A percentile compares a stretch with the other conserved stretches of the same genome.
These are phyloP conservation scores for Bubo scandiacus DNA, from an alignment of 2,113 vertebrate species.

Conservation along the genomic window DNA sequence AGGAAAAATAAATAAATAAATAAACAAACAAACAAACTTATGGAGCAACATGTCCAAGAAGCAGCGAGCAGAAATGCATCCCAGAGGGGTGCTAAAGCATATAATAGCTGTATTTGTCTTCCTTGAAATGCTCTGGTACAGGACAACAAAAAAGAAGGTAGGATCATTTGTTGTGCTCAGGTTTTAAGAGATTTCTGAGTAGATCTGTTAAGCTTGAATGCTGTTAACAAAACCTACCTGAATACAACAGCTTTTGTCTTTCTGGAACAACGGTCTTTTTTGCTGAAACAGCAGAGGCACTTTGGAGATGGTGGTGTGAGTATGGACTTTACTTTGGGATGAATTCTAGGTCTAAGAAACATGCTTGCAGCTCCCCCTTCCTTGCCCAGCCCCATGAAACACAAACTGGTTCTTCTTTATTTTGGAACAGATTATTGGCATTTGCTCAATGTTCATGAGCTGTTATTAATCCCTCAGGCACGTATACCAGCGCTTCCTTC, in stretches of 20 bases:
- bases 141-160: neutral
- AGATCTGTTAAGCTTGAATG: conserved; percentile 27
- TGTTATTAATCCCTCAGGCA: neutral
- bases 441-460: neutral
- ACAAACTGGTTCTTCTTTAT: neutral
- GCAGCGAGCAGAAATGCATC: conserved; percentile 27
- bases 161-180: conserved; percentile 14
- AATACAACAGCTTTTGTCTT: neutral
- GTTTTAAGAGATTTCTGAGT: conserved; percentile 32
- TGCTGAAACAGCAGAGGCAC: neutral
- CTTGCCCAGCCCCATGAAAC: neutral
- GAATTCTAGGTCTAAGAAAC: neutral
- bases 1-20: neutral
- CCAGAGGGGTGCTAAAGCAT: conserved; percentile 41
- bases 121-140: conserved; percentile 1
- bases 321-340: neutral
- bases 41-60: conserved; percentile 18
- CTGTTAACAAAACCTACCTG: neutral
- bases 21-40: neutral
- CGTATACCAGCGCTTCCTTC: neutral
- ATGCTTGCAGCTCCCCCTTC: neutral
- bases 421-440: neutral
- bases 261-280: neutral
- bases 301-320: neutral
- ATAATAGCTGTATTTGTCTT: conserved; percentile 57